Conservation (phyloP, 2,797 vertebrate genomes). For the Lemur catta region DNA sequence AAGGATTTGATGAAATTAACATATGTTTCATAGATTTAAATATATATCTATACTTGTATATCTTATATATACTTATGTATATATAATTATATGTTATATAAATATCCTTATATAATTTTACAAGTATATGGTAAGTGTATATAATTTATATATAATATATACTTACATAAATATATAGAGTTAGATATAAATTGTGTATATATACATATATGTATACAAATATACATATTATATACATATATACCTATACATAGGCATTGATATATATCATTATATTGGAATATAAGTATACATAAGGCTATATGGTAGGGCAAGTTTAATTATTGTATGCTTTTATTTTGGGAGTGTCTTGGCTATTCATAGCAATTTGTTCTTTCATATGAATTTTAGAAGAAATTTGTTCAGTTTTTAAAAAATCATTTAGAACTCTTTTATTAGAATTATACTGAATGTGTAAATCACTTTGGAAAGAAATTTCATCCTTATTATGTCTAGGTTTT, state of each 20-base stretch:
- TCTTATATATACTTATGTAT: neutral
- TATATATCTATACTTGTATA: neutral
- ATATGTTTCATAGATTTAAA: constrained; percentile 16
- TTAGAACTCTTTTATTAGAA: neutral
- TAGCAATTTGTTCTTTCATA: neutral
- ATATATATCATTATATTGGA: neutral
- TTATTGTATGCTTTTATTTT: neutral
- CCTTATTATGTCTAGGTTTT: neutral
- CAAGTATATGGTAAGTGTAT: neutral
- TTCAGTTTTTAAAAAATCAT: neutral
- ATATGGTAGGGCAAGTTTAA: neutral
- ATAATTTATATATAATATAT: neutral
- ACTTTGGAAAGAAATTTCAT: neutral
- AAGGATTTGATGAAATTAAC: neutral
- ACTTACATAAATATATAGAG: constrained; percentile 5
- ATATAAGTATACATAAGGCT: neutral
- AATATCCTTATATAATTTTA: constrained; percentile 33
- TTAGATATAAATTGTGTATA: constrained; percentile 15
- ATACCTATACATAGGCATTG: neutral
- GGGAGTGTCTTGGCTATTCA: neutral
- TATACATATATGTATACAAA: neutral
- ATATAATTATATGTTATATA: neutral
- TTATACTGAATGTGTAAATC: neutral
- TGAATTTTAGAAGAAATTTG: constrained; percentile 6
- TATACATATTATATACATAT: neutral